These are phyloP conservation scores for Tigriopus californicus DNA, from an alignment of 2,888 invertebrate genomes.

Conservation along the genomic window DNA sequence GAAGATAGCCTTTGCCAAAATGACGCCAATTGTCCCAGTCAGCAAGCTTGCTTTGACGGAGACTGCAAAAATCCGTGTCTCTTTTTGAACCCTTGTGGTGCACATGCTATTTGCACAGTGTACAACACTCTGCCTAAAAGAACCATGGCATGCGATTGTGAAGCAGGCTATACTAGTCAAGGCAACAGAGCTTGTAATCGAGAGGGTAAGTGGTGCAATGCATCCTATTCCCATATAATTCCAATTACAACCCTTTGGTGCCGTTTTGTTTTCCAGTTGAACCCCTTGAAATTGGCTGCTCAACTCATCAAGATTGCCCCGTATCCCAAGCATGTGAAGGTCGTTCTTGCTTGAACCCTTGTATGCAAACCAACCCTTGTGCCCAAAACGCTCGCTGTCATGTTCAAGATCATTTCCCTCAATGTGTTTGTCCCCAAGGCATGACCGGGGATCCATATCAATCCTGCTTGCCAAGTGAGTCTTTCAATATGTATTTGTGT, in stretches of 20 bases:
- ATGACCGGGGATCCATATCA: constrained; percentile 55
- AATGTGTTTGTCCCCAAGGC: constrained; percentile 49
- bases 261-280: constrained; percentile 8
- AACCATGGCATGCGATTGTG: constrained; percentile 70
- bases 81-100: constrained; percentile 45
- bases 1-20: constrained; percentile 17
- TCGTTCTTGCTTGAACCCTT: constrained; percentile 37
- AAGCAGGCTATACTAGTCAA: constrained; percentile 61
- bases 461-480: constrained; percentile 44
- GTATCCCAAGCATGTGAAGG: constrained; percentile 46
- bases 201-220: constrained; percentile 14
- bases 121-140: constrained; percentile 66
- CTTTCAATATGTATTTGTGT: too few relatives aligned
- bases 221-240: too few relatives aligned
- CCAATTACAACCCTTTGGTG: too few relatives aligned
- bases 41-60: constrained; percentile 59
- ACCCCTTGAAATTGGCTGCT: constrained; percentile 12
- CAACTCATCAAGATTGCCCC: constrained; percentile 40
- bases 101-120: constrained; percentile 53
- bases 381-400: constrained; percentile 66
- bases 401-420: constrained; percentile 53
- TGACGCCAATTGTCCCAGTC: constrained; percentile 30
- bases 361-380: constrained; percentile 30
- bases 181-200: constrained; percentile 42
- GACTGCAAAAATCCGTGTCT: constrained; percentile 60